phyloP scores from a whole-genome alignment of 1,140 invertebrate genomes.

The Nephotettix cincticeps region DNA sequence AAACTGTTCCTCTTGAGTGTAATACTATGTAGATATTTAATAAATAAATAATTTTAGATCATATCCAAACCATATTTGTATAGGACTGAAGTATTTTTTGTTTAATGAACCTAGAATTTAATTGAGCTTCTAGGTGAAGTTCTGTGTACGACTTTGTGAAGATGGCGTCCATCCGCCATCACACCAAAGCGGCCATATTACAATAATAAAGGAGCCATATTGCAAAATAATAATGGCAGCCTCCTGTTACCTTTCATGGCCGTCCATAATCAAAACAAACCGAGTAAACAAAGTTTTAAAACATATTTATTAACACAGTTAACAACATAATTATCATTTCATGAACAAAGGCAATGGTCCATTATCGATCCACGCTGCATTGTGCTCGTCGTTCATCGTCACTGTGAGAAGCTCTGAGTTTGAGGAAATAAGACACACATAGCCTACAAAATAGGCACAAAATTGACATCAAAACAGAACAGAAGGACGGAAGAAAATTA shows the following conservation, averaged over 20 bases:
- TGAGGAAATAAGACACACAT: neutral
- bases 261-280: conserved; percentile 58
- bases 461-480: neutral
- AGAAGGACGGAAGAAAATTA: neutral
- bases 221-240: conserved; percentile 66
- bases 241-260: conserved; percentile 57
- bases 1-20: too few species aligned
- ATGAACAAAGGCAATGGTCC: conserved; percentile 1
- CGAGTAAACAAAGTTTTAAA: conserved; percentile 39
- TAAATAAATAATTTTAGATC: too few species aligned
- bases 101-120: too few species aligned
- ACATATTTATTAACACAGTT: conserved; percentile 18
- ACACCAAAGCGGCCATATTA: conserved; percentile 56
- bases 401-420: neutral
- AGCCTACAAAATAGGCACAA: neutral
- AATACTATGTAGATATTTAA: too few species aligned
- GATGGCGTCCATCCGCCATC: conserved; percentile 41
- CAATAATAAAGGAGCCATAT: conserved; percentile 43
- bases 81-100: too few species aligned
- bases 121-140: too few species aligned
- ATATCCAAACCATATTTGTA: too few species aligned
- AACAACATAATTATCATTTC: conserved; percentile 12
- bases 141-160: conserved; percentile 4
- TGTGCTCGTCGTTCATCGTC: neutral
- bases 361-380: conserved; percentile 35